phyloP scores from a whole-genome alignment of 2,113 vertebrate species.

The Cochlearius cochlearius region DNA sequence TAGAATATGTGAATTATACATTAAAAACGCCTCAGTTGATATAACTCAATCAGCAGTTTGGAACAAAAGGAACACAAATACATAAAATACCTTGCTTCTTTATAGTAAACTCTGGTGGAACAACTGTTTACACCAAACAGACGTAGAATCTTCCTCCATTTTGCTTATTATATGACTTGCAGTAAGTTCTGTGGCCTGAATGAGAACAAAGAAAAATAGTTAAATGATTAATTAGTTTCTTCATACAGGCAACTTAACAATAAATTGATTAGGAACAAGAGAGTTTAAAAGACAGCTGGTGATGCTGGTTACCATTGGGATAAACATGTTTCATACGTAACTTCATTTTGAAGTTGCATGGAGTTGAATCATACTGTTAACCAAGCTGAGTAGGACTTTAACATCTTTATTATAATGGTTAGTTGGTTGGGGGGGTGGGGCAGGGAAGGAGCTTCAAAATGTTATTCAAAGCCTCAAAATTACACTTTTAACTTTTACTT shows the following conservation, averaged over 20 bases:
- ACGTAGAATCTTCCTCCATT: background rate
- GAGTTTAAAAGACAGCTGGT: background rate
- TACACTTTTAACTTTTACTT: background rate
- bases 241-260: background rate
- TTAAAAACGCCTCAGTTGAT: background rate
- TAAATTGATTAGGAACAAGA: background rate
- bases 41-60: background rate
- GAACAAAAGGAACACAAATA: background rate
- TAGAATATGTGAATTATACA: background rate
- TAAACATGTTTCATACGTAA: rapidly evolving
- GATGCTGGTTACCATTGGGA: background rate
- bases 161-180: background rate
- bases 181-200: background rate
- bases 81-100: background rate
- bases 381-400: background rate
- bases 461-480: background rate
- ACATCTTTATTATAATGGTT: background rate
- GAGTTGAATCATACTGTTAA: background rate
- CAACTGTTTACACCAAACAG: background rate
- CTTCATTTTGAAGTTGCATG: background rate
- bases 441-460: background rate
- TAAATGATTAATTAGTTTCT: background rate
- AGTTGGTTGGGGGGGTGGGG: background rate
- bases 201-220: background rate
- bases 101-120: background rate